These are phyloP conservation scores for Polyommatus iphigenia DNA, from an alignment of 2,888 invertebrate species.

Conservation along the genomic window DNA sequence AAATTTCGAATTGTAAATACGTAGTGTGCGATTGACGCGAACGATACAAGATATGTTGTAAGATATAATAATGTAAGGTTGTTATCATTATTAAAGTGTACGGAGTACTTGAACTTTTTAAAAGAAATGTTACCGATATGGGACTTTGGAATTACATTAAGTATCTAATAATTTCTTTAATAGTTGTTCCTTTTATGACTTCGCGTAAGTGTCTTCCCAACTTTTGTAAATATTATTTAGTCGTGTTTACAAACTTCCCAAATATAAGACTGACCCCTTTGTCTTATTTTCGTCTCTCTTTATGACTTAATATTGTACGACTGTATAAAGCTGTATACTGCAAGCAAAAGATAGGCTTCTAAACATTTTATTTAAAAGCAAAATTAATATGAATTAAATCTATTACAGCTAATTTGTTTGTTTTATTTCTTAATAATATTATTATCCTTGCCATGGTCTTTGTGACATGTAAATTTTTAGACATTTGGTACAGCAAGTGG, in stretches of 20 bases:
- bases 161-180: conserved; percentile 58
- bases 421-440: conserved; percentile 44
- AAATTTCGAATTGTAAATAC: conserved; percentile 68
- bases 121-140: conserved; percentile 64
- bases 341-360: conserved; percentile 72
- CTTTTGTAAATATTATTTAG: conserved; percentile 78
- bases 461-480: too few species aligned
- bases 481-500: too few species aligned
- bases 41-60: conserved; percentile 74
- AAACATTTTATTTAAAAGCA: conserved; percentile 67
- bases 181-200: conserved; percentile 64
- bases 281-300: conserved; percentile 76
- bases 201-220: conserved; percentile 73
- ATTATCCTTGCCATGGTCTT: too few species aligned
- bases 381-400: conserved; percentile 72
- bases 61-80: conserved; percentile 72
- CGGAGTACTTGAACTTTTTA: conserved; percentile 58
- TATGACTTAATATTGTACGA: conserved; percentile 55
- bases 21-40: conserved; percentile 68
- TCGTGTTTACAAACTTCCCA: conserved; percentile 76
- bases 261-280: conserved; percentile 80
- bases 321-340: conserved; percentile 67
- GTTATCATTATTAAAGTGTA: conserved; percentile 71
- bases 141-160: conserved; percentile 57
- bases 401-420: conserved; percentile 52